phyloP scores from a whole-genome alignment of 2,113 vertebrate genomes.

The Eolophus roseicapilla region DNA sequence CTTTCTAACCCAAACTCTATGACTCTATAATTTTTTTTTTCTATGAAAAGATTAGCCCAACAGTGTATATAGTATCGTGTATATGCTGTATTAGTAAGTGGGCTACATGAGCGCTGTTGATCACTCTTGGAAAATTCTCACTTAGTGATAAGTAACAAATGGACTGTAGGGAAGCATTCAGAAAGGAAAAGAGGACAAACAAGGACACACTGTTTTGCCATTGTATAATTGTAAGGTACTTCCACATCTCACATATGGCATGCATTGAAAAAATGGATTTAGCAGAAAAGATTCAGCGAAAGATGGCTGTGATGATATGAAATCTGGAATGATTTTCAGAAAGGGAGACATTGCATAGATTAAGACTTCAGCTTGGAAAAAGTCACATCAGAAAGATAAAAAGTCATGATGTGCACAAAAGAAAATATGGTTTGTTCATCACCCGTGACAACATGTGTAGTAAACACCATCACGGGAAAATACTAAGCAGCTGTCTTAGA shows the following conservation, averaged over 20 bases:
- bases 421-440: background rate
- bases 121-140: background rate
- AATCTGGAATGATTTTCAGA: background rate
- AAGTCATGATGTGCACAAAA: background rate
- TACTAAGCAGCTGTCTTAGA: background rate
- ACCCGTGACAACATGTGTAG: accelerated
- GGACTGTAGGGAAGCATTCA: background rate
- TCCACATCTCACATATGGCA: background rate
- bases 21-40: background rate
- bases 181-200: background rate
- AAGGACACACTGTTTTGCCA: background rate
- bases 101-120: background rate
- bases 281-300: background rate
- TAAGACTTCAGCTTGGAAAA: background rate
- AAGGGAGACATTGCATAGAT: background rate
- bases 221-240: background rate
- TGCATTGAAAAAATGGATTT: background rate
- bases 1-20: background rate
- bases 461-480: background rate
- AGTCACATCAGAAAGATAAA: background rate
- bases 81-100: background rate
- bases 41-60: background rate
- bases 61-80: too few relatives aligned
- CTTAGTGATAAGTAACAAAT: background rate
- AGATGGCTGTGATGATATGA: background rate